Base-by-base conservation (phyloP, 2,888 invertebrate genomes). In the Stenoptilia bipunctidactyla region DNA sequence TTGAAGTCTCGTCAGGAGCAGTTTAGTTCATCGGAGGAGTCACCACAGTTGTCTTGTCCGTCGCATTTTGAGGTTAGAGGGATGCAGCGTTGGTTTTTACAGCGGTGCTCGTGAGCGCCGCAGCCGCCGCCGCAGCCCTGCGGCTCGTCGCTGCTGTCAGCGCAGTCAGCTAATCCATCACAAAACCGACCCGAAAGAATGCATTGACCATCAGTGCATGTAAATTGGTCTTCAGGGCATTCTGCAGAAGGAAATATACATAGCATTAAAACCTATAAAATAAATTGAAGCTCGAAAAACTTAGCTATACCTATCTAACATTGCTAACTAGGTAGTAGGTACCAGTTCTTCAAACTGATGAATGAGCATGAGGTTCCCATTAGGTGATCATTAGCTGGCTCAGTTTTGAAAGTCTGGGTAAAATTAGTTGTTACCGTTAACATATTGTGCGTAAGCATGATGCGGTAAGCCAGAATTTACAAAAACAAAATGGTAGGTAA, bases 121-220 rank as follows among this genome's bases (percentile, higher is more conserved):
- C 89, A 90, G 14, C 75, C 86, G 59, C 75, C 65, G 45, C 72
- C 71, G 48, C 85, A 84, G 15, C 83, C 84, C 14, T 55, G 64
- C 1, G 92, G 91, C 64, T 92, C 92, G 56, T 92, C 92, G 30
- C 90, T 89, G 41, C 83, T 77, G 50, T 92, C 92, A 0, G 56
- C 59, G 55, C 92, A 92, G 60, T 92, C 90, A 1, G 80, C 67
- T 38, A 86, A 69, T 1, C 91, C 90, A 55, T 92, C 91, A 62
- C 92, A 92, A 67, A 91, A 90, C 40, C 87, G 77, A 36, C 85
- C 77, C 42, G 85, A 84, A 14, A 75, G 57, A 49, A 92, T 88
- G 67, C 92, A 92, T 45, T 80, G 74, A 12, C 90, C 90, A 56
- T 88, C 86, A 36, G 83, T 86, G 62, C 91, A 92, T 0, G 84